Evolutionary conservation across 2,113 vertebrate genomes (phyloP).

Genomic region (Todiramphus saurophagus): DNA sequence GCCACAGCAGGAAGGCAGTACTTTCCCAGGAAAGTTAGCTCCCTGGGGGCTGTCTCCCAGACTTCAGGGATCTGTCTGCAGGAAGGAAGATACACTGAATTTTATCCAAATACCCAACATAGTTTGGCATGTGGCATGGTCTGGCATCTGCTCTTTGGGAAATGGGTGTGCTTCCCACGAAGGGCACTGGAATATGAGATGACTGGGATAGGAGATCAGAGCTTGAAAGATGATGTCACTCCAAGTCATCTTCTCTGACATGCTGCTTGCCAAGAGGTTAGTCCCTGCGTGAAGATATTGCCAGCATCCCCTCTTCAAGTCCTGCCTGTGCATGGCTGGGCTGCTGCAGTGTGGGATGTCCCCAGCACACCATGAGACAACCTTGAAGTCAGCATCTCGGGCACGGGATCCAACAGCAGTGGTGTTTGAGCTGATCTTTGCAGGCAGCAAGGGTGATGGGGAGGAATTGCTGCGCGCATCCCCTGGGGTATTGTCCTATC

Average conservation of each 20-base stretch:
- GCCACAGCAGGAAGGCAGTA: not conserved
- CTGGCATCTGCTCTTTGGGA: not conserved
- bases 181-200: not conserved
- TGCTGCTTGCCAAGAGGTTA: not conserved
- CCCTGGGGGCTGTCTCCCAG: not conserved
- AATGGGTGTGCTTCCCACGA: rapidly evolving
- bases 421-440: not conserved
- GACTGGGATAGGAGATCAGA: not conserved
- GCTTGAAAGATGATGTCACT: not conserved
- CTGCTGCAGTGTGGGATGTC: not conserved
- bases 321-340: not conserved
- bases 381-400: not conserved
- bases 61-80: not conserved
- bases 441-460: not conserved
- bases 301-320: not conserved
- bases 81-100: not conserved
- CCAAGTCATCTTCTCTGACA: not conserved
- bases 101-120: not conserved
- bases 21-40: not conserved
- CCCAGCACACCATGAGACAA: not conserved
- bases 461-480: not conserved
- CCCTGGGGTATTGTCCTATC: not conserved
- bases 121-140: not conserved
- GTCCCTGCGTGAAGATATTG: not conserved
- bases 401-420: not conserved